Evolutionary conservation across 2,797 vertebrate genomes (phyloP), one percentile per base, ranked within the genome.

Genomic region (Sebastes itinus): DNA sequence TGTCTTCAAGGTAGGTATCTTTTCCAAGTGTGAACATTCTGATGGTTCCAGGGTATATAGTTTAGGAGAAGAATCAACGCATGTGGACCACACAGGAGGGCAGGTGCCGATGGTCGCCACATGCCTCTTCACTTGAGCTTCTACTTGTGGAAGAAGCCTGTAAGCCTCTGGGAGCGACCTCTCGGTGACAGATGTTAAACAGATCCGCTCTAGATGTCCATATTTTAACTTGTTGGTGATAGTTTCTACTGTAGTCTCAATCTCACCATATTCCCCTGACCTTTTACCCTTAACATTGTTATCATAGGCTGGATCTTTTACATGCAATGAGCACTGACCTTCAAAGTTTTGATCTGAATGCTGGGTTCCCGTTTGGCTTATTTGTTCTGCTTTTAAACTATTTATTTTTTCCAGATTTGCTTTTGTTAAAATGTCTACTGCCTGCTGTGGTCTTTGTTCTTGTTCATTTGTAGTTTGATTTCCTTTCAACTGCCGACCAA

Each of bases 11-110:
- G 23, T n/a, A 9, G 6, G 22, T 42, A 9, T 33, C 1, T 62
- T 77, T 28, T 80, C 62, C 42, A 72, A 33, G 46, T 61, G 60
- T 65, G 63, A 49, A 14, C 55, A 60, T 25, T 71, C 64, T 73
- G 61, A 67, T 49, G 32, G 49, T 61, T 75, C 30, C 22, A 66
- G 2, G 70, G 35, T 25, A 64, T 77, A 63, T 54, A 74, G 61
- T 54, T 42, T 28, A 7, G 87, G 75, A 68, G 88, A 86, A 16
- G 61, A 84, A 70, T 80, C 67, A 2, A 71, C 38, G 83, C 23
- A 78, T 20, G 35, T 72, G 13, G 81, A 73, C 95, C 95, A 96
- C 76, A 94, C 93, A 16, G 89, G 87, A 52, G 94, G 89, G 28
- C 84, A 80, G 4, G 93, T 92, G 6, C 87, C 81, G 30, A 95